Percentiles rank a stretch among this genome's conserved stretches.
phyloP scores from a whole-genome alignment of 2,113 vertebrate species.

The Taurulus bubalis region DNA sequence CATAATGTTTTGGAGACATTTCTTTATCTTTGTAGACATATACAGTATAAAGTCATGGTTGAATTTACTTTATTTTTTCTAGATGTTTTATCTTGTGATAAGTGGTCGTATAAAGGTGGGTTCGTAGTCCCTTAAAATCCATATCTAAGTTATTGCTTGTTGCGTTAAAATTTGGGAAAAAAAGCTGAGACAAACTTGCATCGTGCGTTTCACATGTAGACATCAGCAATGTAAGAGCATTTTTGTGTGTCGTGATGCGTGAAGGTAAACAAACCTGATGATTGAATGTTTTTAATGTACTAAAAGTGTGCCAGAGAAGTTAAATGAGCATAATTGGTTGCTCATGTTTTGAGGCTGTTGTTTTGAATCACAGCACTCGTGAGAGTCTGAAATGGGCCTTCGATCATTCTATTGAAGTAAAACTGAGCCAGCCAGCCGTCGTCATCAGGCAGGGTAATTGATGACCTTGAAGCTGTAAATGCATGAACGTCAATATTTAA shows the following conservation, averaged over 20 bases:
- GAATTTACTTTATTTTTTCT: background rate
- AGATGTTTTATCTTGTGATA: background rate
- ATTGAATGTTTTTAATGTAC: constrained; percentile 22
- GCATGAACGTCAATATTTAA: background rate
- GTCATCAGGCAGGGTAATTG: background rate
- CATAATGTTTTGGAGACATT: background rate
- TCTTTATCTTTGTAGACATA: background rate
- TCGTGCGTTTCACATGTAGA: background rate
- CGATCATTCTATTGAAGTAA: background rate
- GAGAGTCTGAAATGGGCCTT: background rate
- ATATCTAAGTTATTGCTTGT: background rate
- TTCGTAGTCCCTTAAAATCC: background rate
- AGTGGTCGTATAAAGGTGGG: background rate
- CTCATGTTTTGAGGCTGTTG: constrained; percentile 3
- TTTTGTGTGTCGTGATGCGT: constrained; percentile 31
- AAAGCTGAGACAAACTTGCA: background rate
- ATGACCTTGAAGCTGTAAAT: background rate
- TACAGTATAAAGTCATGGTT: too few relatives aligned
- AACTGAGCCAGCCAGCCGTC: background rate
- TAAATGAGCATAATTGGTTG: constrained; percentile 11
- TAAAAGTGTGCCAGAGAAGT: background rate
- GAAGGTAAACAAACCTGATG: background rate
- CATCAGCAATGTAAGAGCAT: background rate
- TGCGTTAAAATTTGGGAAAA: background rate
- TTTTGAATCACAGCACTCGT: background rate